Evolutionary conservation across 1,140 invertebrate species (phyloP).

Genomic region (Lordiphosa collinella): DNA sequence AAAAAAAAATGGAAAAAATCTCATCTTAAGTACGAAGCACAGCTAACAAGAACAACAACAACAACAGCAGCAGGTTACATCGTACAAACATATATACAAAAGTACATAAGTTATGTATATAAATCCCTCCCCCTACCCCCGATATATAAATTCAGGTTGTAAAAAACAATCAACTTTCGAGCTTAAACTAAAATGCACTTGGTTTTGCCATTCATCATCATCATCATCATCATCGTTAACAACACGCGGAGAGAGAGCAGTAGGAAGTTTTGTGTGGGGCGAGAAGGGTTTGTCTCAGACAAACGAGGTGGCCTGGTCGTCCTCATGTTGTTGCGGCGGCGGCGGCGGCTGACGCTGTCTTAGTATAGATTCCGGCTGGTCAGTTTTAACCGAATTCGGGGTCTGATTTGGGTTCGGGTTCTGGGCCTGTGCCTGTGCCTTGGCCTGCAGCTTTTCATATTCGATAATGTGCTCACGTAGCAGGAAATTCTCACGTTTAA

Average conservation of each 20-base stretch:
- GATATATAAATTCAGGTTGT: constrained; percentile 1
- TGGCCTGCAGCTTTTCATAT: constrained; percentile 81
- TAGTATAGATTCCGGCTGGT: constrained; percentile 8
- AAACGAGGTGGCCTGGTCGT: constrained; percentile 33
- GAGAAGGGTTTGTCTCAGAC: constrained; percentile 19
- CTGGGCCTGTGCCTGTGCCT: constrained; percentile 13
- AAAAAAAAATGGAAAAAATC: constrained; percentile 8
- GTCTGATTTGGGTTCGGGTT: no score
- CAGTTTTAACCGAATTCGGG: constrained; percentile 1
- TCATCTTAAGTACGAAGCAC: constrained; percentile 38
- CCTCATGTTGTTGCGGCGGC: constrained; percentile 12
- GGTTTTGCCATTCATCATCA: constrained; percentile 2
- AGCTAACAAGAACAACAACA: constrained; percentile 16
- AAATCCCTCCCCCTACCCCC: no score
- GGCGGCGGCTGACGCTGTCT: constrained; percentile 7
- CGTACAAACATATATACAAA: constrained; percentile 34
- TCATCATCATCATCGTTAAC: no score
- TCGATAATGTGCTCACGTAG: constrained; percentile 92
- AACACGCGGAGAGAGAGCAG: constrained; percentile 8
- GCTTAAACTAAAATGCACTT: constrained; percentile 50
- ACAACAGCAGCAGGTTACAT: constrained; percentile 4
- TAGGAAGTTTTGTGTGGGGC: background rate
- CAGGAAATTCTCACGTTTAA: constrained; percentile 91
- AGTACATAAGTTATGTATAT: constrained; percentile 12
- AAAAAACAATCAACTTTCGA: background rate